Base-by-base conservation (phyloP, 2,888 invertebrate species). In the Monoplex corrugatus region DNA sequence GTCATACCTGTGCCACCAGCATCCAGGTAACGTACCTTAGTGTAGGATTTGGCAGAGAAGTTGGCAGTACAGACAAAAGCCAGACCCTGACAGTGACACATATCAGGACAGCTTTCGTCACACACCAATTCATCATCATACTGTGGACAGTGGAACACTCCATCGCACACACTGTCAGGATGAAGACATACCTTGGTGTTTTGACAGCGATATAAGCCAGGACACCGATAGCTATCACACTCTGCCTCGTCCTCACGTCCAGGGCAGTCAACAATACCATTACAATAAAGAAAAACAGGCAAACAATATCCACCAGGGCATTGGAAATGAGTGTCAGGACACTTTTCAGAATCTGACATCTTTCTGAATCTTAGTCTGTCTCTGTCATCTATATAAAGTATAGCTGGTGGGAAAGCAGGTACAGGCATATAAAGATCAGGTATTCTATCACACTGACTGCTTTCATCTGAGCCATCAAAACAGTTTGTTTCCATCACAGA, bases 391-490 rank as follows among this genome's bases (percentile, higher is more conserved):
- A n/a, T n/a, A n/a, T n/a, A n/a, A n/a, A n/a, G n/a, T n/a, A n/a
- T n/a, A n/a, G n/a, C n/a, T 68, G 0, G 28, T 68, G 68, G 68
- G 23, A 23, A 68, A 68, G n/a, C n/a, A 68, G 23, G 68, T 3
- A 38, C n/a, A n/a, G n/a, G n/a, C 38, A 16, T 45, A 5, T 16
- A n/a, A 44, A 28, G 83, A n/a, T 10, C 40, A 23, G 5, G 40
- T 83, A 28, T n/a, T 32, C 5, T 32, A 40, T 45, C n/a, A n/a
- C n/a, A n/a, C n/a, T n/a, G n/a, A n/a, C 5, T 10, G 3, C 1
- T n/a, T 80, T 87, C 87, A 50, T 87, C 87, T 19, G 87, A 87
- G 19, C 75, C 45, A n/a, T 87, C 87, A 28, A 43, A n/a, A 45
- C 87, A 87, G 50, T 87, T 50, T 3, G 10, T 23, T 40, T 8